Evolutionary conservation across 2,113 vertebrate species (phyloP).

Genomic region (Epinephelus lanceolatus): DNA sequence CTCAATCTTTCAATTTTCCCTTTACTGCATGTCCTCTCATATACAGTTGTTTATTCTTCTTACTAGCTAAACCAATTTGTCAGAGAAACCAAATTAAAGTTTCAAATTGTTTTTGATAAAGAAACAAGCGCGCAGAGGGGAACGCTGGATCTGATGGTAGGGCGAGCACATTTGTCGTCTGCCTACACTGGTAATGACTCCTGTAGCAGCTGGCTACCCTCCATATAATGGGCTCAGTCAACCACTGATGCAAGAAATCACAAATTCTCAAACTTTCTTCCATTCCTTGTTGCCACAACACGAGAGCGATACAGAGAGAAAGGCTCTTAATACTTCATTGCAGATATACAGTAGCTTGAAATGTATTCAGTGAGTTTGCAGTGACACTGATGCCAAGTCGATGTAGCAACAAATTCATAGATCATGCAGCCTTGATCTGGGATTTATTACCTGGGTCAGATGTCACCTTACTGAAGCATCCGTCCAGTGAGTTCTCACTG

Average conservation of each 20-base stretch:
- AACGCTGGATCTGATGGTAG: background rate
- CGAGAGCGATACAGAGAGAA: background rate
- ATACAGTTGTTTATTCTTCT: background rate
- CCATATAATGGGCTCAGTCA: constrained; percentile 27
- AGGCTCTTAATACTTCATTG: background rate
- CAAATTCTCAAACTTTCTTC: constrained; percentile 10
- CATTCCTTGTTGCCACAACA: constrained; percentile 11
- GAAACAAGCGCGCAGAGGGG: constrained; percentile 3
- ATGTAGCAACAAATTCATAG: background rate
- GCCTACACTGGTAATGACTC: constrained; percentile 15
- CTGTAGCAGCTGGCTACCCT: constrained; percentile 1
- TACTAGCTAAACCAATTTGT: background rate
- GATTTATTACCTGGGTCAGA: background rate
- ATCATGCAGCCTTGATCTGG: background rate
- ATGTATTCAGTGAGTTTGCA: constrained; percentile 6
- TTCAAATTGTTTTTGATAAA: constrained; percentile 17
- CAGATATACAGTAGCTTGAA: background rate
- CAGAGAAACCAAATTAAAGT: background rate
- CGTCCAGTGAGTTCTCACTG: background rate
- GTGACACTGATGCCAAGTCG: background rate
- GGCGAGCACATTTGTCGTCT: constrained; percentile 15
- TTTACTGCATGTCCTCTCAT: background rate
- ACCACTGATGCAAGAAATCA: constrained; percentile 27
- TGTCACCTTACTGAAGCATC: background rate
- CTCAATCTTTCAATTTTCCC: background rate